Base-by-base conservation (phyloP, 2,113 vertebrate genomes). In the Notarius quadriscutis region DNA sequence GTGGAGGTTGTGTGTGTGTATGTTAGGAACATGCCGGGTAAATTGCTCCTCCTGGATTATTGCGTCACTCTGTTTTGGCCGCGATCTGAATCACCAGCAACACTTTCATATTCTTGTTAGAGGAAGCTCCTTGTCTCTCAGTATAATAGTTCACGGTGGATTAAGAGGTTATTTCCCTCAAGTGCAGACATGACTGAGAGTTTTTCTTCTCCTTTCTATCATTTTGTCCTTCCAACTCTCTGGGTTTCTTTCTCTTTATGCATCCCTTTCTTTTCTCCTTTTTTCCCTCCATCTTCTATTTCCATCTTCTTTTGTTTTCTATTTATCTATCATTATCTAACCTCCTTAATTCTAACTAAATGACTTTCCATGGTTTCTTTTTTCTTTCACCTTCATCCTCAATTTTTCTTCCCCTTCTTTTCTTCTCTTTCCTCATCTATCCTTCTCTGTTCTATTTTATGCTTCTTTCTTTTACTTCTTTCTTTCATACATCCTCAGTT, bases 101-200 rank as follows among this genome's bases (percentile, higher is more conserved):
- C 93, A 94, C 93, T 96, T 97, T 97, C 95, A 96, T 96, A 97
- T 96, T 94, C 95, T 95, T 94, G 94, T 95, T 94, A 91, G 91
- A 95, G 96, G 95, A 95, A 93, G 94, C 96, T 95, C 96, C 94
- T 92, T 93, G 93, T 94, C 93, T 96, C 95, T 96, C 96, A 97
- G 96, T 97, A 95, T 97, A 97, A 97, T 96, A 96, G 96, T 95
- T 94, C 95, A 93, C 91, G 94, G 93, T 95, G 95, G 95, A 97
- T 98, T 98, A 97, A 97, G 96, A 96, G 95, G 95, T 98, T 98
- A 97, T 98, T 98, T 98, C 96, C 97, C 97, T 93, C 92, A 95
- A 95, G 96, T 96, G 94, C 93, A 92, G 93, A 92, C 93, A 93
- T 93, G 92, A 95, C 94, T 94, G 92, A 88, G 93, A 92, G 90